Conservation (phyloP, 1,140 invertebrate species). For the Drosophila trapezifrons region DNA sequence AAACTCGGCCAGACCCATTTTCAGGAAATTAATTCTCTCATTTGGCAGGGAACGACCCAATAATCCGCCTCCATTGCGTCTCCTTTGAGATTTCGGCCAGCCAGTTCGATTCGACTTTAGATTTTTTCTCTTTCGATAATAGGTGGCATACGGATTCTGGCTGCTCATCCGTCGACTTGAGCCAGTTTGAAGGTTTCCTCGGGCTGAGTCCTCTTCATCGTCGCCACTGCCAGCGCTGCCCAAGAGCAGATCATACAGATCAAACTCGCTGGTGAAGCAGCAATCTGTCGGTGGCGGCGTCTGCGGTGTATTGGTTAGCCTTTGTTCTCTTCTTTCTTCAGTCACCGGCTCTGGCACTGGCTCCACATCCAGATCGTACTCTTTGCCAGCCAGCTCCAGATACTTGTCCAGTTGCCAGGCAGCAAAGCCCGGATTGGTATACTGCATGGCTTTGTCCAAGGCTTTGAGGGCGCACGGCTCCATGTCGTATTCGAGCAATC, state of each 20-base stretch:
- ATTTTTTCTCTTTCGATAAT: slow-evolving; percentile 75
- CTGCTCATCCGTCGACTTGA: slow-evolving; percentile 43
- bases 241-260: slow-evolving; percentile 68
- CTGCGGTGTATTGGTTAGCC: slow-evolving; percentile 1
- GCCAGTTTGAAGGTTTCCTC: neutral
- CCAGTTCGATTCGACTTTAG: slow-evolving; percentile 86
- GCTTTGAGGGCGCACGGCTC: slow-evolving; percentile 63
- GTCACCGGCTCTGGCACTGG: slow-evolving; percentile 1
- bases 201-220: slow-evolving; percentile 42
- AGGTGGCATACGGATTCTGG: slow-evolving; percentile 59
- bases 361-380: slow-evolving; percentile 55
- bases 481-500: slow-evolving; percentile 75
- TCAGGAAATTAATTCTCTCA: slow-evolving; percentile 59
- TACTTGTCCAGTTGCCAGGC: slow-evolving; percentile 78
- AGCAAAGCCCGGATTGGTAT: slow-evolving; percentile 54
- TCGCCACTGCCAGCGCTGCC: slow-evolving; percentile 58
- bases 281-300: slow-evolving; percentile 77
- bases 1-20: slow-evolving; percentile 41
- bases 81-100: slow-evolving; percentile 86
- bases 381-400: slow-evolving; percentile 55
- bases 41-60: slow-evolving; percentile 27
- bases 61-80: slow-evolving; percentile 36
- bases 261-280: slow-evolving; percentile 77
- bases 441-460: slow-evolving; percentile 56
- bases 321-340: slow-evolving; percentile 8